Percentiles rank a stretch among this genome's conserved stretches.
These are phyloP conservation scores for Trachelus troglodyta DNA, from an alignment of 2,888 invertebrate genomes.

Conservation along the genomic window DNA sequence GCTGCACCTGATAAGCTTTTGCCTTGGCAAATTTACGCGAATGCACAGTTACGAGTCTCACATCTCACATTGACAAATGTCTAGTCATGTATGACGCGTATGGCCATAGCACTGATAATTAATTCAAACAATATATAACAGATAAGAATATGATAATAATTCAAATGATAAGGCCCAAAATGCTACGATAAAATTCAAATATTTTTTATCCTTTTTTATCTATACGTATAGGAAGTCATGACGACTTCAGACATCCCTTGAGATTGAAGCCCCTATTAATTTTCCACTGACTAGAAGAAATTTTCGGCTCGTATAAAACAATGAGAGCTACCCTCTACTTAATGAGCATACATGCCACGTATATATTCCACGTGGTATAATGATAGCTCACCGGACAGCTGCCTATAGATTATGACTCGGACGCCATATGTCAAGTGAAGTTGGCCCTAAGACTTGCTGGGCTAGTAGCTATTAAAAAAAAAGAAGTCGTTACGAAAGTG, in stretches of 20 bases:
- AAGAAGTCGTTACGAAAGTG: neutral
- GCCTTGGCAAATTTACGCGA: neutral
- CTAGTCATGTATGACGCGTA: neutral
- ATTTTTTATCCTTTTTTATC: neutral
- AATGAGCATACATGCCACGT: neutral
- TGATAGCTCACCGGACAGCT: neutral
- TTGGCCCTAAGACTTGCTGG: neutral
- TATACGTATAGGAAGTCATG: neutral
- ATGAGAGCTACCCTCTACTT: neutral
- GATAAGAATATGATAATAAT: neutral
- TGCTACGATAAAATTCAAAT: neutral
- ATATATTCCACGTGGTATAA: neutral
- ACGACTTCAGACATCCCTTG: neutral
- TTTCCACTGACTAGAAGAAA: neutral
- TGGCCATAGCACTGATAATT: neutral
- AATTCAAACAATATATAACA: neutral
- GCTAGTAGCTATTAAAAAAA: neutral
- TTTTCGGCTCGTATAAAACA: neutral
- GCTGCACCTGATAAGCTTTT: neutral
- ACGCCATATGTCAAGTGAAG: neutral
- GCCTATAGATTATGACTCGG: neutral
- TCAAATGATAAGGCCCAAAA: neutral
- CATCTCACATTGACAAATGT: neutral
- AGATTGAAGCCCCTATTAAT: neutral
- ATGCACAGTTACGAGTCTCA: neutral